Evolutionary conservation across 1,140 invertebrate species (phyloP), one percentile per base, ranked within the genome.

Genomic region (Cherax destructor): DNA sequence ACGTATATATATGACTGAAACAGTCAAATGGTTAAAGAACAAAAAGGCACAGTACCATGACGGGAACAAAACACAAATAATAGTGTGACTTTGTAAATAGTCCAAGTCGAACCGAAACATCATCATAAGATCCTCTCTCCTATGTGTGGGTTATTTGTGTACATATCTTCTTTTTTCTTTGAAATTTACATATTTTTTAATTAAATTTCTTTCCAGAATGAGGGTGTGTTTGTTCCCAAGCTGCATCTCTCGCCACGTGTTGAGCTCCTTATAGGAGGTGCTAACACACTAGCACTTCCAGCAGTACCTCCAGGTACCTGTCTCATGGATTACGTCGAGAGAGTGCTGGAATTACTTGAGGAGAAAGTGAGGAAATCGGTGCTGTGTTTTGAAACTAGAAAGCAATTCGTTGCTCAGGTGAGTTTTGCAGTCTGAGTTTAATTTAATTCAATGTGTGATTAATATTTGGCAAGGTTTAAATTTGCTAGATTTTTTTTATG

Each of bases 381-480:
- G 6, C 56, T 84, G 2, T 59, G 65, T 50, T 92, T 92, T 88
- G 91, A 92, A 77, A 88, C 83, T 5, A 77, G 91, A 72, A 92
- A 92, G 13, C 91, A 92, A 80, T 88, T 92, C 47, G 69, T 92
- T 52, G 91, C 91, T 9, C 74, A 92, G 91, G 91, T 92, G 65
- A 49, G 41, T 41, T 21, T n/a, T 72, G 47, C 56, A 69, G 18
- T 21, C 21, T 69, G 1, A 69, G 65, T 18, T 69, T 69, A 69
- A 69, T 69, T 5, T 18, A 69, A n/a, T 2, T 18, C 0, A 5
- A 21, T 69, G 65, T 69, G 16, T 69, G 18, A 59, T 1, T 11
- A 11, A 1, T 59, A 59, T 59, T 59, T 59, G 9, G 56, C 30
- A 41, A 41, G 30, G 30, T 41, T 41, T 41, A 41, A 41, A 41